Evolutionary conservation across 2,888 invertebrate species (phyloP), one percentile per base, ranked within the genome.

Genomic region (Acanthosoma haemorrhoidale): DNA sequence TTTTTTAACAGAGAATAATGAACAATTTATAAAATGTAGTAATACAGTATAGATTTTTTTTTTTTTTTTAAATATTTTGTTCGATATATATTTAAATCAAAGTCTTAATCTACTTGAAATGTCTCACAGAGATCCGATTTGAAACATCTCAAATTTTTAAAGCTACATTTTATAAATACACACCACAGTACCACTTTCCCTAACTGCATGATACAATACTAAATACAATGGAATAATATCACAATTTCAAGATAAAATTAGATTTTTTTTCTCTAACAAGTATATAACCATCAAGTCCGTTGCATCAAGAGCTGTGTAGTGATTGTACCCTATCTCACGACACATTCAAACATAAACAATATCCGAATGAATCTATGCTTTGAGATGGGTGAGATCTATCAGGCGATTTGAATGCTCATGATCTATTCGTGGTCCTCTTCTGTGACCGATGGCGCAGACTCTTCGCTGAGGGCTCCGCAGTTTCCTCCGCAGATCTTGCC

Each of bases 401-500:
- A 16, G 59, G 15, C 31, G 32, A 5, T 4, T 64, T 8, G 6
- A 18, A 34, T 38, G 36, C 21, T 1, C 9, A 29, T 29, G 21
- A 2, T 25, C 25, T 34, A 67, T 16, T 67, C 67, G 32, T 67
- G 67, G 32, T 67, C 67, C 11, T 67, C 67, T 41, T 67, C 67
- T 0, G 67, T 67, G n/a, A 67, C 72, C 1, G 72, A 71, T 11
- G 70, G 68, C 4, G 59, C 67, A 2, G 72, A 72, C 32, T 72
- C 72, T 34, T 70, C 71, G 57, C 71, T 71, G 34, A 70, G 41
- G n/a, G 57, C 41, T 31, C 70, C 60, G 16, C 68, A 69, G 9
- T 38, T 64, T 4, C 66, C 66, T 13, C 61, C 39, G 64, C 58
- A 85, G 74, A 81, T 81, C 78, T 85, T 85, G 43, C 84, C 84